Conservation (phyloP, 2,797 vertebrate species). For the Loris lydekkerianus region DNA sequence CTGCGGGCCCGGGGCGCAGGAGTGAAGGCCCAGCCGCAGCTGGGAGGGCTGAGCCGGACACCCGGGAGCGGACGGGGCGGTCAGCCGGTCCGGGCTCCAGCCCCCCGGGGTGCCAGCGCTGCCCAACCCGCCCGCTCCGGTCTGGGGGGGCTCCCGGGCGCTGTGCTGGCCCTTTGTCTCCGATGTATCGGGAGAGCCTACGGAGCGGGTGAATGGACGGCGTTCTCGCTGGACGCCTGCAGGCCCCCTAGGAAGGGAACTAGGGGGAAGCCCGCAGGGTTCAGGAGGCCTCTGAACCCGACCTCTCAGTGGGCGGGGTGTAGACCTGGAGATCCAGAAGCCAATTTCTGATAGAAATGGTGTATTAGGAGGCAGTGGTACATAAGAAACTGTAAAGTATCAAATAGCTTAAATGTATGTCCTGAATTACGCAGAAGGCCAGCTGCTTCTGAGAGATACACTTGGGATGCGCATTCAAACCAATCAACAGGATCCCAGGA, state of each 20-base stretch:
- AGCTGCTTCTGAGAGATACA: not conserved
- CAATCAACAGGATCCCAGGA: not conserved
- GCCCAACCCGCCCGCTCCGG: not conserved
- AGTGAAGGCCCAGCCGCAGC: not conserved
- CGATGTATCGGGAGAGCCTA: not conserved
- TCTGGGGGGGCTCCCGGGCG: not conserved
- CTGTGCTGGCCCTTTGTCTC: not conserved
- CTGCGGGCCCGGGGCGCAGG: not conserved
- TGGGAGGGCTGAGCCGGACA: not conserved
- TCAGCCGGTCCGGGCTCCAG: not conserved
- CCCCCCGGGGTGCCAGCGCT: not conserved
- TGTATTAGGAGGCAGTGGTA: not conserved
- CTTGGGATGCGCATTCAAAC: not conserved
- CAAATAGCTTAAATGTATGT: not conserved
- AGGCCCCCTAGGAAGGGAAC: not conserved
- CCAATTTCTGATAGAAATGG: not conserved
- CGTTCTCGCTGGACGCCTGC: not conserved
- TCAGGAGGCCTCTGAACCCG: not conserved
- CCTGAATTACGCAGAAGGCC: not conserved
- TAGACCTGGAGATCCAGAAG: not conserved
- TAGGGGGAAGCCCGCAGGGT: not conserved
- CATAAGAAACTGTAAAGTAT: not conserved
- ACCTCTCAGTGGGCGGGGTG: not conserved
- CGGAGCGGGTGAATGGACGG: not conserved
- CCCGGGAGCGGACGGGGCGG: not conserved